Percentiles rank a stretch among this genome's conserved stretches.
Conservation (phyloP, 1,140 invertebrate genomes). For the Periplaneta americana region DNA sequence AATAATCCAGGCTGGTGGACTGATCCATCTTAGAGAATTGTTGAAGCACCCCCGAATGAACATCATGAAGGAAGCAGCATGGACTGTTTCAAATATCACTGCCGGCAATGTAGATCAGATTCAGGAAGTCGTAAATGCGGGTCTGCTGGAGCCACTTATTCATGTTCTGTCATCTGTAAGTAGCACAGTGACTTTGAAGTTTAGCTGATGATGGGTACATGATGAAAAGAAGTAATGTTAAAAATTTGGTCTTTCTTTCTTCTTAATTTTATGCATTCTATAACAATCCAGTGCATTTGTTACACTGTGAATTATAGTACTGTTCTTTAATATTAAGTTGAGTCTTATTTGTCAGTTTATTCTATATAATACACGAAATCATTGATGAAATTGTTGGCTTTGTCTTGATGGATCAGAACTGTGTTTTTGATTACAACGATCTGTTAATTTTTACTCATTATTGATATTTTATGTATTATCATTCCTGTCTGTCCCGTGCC, state of each 20-base stretch:
- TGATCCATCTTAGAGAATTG: slow-evolving; percentile 64
- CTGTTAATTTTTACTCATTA: too few relatives aligned
- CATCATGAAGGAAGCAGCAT: slow-evolving; percentile 81
- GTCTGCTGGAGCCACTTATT: slow-evolving; percentile 61
- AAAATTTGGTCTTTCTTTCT: slow-evolving; percentile 16
- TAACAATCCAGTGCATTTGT: too few relatives aligned
- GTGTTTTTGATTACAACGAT: too few relatives aligned
- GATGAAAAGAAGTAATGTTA: too few relatives aligned
- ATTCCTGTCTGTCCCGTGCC: too few relatives aligned
- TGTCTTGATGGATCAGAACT: too few relatives aligned
- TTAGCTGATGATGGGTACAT: background rate
- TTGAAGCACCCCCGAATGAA: slow-evolving; percentile 69
- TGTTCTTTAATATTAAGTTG: too few relatives aligned
- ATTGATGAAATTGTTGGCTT: too few relatives aligned
- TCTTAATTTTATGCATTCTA: background rate
- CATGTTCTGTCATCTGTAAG: slow-evolving; percentile 57
- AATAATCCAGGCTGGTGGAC: slow-evolving; percentile 74
- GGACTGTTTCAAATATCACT: slow-evolving; percentile 77
- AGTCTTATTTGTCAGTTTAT: too few relatives aligned
- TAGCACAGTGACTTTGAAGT: slow-evolving; percentile 14
- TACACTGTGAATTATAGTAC: too few relatives aligned
- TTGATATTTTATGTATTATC: too few relatives aligned
- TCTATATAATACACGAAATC: too few relatives aligned
- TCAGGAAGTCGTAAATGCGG: slow-evolving; percentile 65
- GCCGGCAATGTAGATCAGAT: slow-evolving; percentile 73